These are phyloP conservation scores for Euthynnus affinis DNA, from an alignment of 2,797 vertebrate species.

Conservation along the genomic window DNA sequence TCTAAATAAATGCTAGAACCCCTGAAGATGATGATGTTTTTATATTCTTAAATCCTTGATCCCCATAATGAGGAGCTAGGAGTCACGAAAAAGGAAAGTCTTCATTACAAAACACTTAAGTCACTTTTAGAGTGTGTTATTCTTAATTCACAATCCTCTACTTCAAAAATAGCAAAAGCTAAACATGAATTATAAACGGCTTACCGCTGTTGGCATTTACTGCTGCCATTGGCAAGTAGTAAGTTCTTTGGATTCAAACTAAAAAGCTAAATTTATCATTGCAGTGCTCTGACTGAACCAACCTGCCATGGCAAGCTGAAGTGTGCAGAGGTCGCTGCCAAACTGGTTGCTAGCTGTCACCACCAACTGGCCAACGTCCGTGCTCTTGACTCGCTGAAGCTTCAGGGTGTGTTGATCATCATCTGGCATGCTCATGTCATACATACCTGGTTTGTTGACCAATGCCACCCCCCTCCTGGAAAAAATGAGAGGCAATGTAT, in stretches of 20 bases:
- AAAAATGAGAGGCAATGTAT: neutral
- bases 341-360: slow-evolving; percentile 93
- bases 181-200: slow-evolving; percentile 8
- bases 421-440: slow-evolving; percentile 92
- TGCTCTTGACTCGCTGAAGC: slow-evolving; percentile 84
- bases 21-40: neutral
- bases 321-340: slow-evolving; percentile 90
- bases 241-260: slow-evolving; percentile 38
- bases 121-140: slow-evolving; percentile 12
- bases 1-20: neutral
- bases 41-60: neutral
- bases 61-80: neutral
- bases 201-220: neutral
- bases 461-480: slow-evolving; percentile 87
- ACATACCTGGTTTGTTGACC: slow-evolving; percentile 81
- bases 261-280: slow-evolving; percentile 32
- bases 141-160: neutral
- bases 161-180: slow-evolving; percentile 21
- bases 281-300: slow-evolving; percentile 24
- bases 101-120: slow-evolving; percentile 1
- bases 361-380: slow-evolving; percentile 87
- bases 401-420: slow-evolving; percentile 92
- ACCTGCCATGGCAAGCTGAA: slow-evolving; percentile 91
- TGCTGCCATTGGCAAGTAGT: slow-evolving; percentile 21
- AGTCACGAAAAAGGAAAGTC: neutral